Conservation (phyloP, 2,797 vertebrate genomes). For the Choloepus didactylus region DNA sequence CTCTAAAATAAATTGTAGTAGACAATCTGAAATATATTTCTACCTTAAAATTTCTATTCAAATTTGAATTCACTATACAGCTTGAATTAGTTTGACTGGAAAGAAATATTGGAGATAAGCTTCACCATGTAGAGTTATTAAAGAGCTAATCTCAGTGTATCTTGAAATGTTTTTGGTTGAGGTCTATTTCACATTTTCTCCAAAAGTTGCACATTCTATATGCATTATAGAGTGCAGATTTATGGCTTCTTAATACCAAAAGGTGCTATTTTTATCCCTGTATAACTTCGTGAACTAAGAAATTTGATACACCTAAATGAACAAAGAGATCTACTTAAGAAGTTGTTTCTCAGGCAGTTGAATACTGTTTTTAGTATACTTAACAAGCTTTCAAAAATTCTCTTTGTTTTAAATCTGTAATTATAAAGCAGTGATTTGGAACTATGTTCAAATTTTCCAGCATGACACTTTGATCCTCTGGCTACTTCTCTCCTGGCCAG, state of each 20-base stretch:
- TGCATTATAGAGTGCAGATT: background rate
- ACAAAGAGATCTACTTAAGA: background rate
- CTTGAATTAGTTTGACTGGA: background rate
- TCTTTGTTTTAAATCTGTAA: background rate
- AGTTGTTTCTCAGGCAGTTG: background rate
- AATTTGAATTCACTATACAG: background rate
- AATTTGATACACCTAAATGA: background rate
- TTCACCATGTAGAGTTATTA: rapidly evolving
- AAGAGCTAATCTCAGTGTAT: background rate
- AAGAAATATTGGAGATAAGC: background rate
- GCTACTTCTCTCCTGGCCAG: background rate
- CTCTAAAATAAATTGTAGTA: background rate
- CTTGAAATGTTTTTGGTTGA: rapidly evolving
- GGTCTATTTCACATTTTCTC: background rate
- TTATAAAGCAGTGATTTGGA: background rate
- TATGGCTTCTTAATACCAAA: background rate
- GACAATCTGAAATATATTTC: background rate
- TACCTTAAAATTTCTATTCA: background rate
- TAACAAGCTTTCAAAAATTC: background rate
- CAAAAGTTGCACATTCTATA: background rate
- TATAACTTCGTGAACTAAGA: background rate
- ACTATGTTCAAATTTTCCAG: background rate
- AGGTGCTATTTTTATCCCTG: background rate
- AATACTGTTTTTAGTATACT: background rate
- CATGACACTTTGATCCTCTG: no score